Base-by-base conservation (phyloP, 2,797 vertebrate genomes). In the Etheostoma perlongum region DNA sequence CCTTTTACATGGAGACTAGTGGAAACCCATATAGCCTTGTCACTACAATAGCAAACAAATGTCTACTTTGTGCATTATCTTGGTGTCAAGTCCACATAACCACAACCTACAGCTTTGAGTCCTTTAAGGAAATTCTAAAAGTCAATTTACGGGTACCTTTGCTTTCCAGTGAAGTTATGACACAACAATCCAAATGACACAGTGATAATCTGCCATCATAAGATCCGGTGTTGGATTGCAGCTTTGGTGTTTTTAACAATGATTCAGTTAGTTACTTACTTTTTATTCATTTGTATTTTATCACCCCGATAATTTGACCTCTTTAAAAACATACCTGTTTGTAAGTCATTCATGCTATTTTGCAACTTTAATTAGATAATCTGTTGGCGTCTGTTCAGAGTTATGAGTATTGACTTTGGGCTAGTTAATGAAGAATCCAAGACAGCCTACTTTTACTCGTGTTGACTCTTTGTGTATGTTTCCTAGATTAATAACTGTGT, bases 1-100 rank as follows among this genome's bases (percentile, higher is more conserved):
- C 49, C 49, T 83, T 83, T 75, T 52, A 67, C 40, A 71, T 76
- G 36, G 54, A 72, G 46, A 77, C 70, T 59, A 82, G 25, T 61
- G 52, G 48, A 69, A 82, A 77, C n/a, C 59, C 75, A 49, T 40
- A 60, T 33, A 60, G 57, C 52, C 47, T 69, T 63, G 68, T 83
- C 64, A 60, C 27, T 6, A 40, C 36, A 40, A 40, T 40, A 30
- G 59, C 59, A 71, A 68, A 77, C 60, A 60, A 72, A 82, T 75
- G 53, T 65, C 60, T 13, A 55, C 51, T 59, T 72, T 19, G 23
- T 74, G 54, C 75, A 40, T 83, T 79, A 74, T 78, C 67, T 84
- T 71, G 25, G 30, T 62, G 62, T 81, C 48, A 67, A 65, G 76
- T 82, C 54, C 60, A 70, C 11, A 53, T 5, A 57, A 6, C 61